These are phyloP conservation scores for Selene dorsalis DNA, from an alignment of 2,797 vertebrate species.

Conservation along the genomic window DNA sequence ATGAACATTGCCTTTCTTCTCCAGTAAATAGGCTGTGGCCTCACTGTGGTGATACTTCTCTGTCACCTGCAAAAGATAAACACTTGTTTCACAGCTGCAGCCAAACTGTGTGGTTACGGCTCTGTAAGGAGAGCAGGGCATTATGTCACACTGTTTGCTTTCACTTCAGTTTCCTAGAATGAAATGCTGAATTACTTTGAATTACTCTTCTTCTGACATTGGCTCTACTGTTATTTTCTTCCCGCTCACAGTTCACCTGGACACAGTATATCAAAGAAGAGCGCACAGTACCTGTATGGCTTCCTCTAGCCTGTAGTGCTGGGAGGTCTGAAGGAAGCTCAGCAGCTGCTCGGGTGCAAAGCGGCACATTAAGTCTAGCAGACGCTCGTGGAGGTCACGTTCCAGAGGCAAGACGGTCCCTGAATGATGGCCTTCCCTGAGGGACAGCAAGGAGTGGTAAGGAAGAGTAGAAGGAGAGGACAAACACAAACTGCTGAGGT, in stretches of 20 bases:
- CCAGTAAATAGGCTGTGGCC: conserved; percentile 91
- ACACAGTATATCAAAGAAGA: not conserved
- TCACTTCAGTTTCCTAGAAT: no score
- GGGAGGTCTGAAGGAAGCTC: conserved; percentile 88
- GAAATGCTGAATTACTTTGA: no score
- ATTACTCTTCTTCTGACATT: no score
- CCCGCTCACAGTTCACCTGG: not conserved
- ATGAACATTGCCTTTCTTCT: conserved; percentile 93
- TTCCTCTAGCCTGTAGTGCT: conserved; percentile 92
- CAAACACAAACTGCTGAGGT: not conserved
- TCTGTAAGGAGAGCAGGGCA: no score
- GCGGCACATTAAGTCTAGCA: conserved; percentile 90
- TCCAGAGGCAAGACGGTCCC: conserved; percentile 80
- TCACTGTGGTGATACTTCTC: conserved; percentile 89
- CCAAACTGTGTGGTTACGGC: not conserved
- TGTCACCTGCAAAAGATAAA: conserved; percentile 84
- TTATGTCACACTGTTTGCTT: no score
- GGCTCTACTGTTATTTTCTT: no score
- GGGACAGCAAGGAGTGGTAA: conserved; percentile 20
- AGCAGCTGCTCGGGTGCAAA: conserved; percentile 87
- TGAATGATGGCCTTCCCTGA: conserved; percentile 87
- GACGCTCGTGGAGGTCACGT: conserved; percentile 87
- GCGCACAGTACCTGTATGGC: conserved; percentile 87
- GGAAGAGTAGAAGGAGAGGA: not conserved
- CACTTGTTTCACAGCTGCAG: not conserved